Evolutionary conservation across 2,797 vertebrate species (phyloP), one percentile per base, ranked within the genome.

Genomic region (Neostethus bicornis): DNA sequence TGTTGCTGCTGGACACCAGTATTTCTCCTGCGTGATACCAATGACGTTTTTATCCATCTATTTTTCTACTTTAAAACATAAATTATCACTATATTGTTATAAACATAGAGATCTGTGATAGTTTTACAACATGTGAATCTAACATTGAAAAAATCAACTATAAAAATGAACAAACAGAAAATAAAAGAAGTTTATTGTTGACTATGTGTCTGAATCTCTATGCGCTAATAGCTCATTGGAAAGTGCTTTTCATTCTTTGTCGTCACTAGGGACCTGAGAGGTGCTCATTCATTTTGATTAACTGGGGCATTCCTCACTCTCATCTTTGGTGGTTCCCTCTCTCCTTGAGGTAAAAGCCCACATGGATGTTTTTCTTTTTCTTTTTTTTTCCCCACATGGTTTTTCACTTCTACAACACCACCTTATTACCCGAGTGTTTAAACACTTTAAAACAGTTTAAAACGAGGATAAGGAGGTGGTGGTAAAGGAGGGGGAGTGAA

Each of bases 341-440:
- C 65, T 76, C 69, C 77, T 75, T 59, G 4, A 64, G 80, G 74
- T 42, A 31, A 58, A 58, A 77, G 58, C 61, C 75, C 76, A 63
- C 70, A 81, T 79, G 70, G 73, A 82, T 79, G 76, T 77, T 79
- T 81, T 77, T 41, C 58, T 43, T 74, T 58, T 71, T 75, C 68
- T 42, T 52, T 35, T 76, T 66, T 75, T 73, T 54, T 44, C 76
- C 73, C 82, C 77, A 85, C 85, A 88, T 89, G 89, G 80, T 89
- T 88, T 88, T 90, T 88, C 81, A 49, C 86, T 91, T 90, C 79
- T 79, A 86, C 86, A 82, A 85, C 79, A 84, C 81, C 76, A 83
- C 86, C 72, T 90, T 85, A 89, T 89, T 88, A 89, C 81, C 74
- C 72, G 75, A 81, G 87, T 91, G 87, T 91, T 91, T 89, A 91